Evolutionary conservation across 2,888 invertebrate species (phyloP), one percentile per base, ranked within the genome.

Genomic region (Lamproptera curius): DNA sequence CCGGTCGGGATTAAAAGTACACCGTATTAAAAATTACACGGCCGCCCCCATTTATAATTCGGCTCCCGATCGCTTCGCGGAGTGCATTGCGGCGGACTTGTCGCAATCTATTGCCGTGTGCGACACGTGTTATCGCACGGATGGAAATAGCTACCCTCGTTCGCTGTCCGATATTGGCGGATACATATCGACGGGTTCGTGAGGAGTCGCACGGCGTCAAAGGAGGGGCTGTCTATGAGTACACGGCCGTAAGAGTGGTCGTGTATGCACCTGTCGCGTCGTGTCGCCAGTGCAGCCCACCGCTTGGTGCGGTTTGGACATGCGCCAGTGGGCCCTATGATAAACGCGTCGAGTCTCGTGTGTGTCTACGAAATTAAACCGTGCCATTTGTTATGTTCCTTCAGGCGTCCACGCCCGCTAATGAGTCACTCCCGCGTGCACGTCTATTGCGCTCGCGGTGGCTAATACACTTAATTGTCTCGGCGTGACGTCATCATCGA

Each of bases 301-400:
- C 85, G 74, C 79, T 83, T 76, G 83, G 74, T 70, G 72, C 65
- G 70, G 68, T 69, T 86, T 87, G 87, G 87, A 78, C 72, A 63
- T 49, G 55, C 70, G 87, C 86, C 87, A 86, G 84, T 73, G 67
- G 65, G 9, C 66, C 63, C 66, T 67, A 71, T 84, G 85, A 86
- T 83, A 86, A 85, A 83, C 73, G 72, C 70, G 67, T 61, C 74
- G 65, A 68, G 83, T 83, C 82, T 81, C 79, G 77, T 64, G 73
- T 79, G 76, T 78, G 85, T 86, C 87, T 82, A 85, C 84, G 75
- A 83, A 86, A 85, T 87, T 85, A 86, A 85, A 85, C 84, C 76
- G 76, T 73, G 73, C 75, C 81, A 85, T 87, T 86, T 83, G 73
- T 85, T 78, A 82, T 66, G 71, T 76, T 81, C 78, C 81, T 63